Conservation (phyloP, 2,888 invertebrate genomes). For the Drosophila mimica region DNA sequence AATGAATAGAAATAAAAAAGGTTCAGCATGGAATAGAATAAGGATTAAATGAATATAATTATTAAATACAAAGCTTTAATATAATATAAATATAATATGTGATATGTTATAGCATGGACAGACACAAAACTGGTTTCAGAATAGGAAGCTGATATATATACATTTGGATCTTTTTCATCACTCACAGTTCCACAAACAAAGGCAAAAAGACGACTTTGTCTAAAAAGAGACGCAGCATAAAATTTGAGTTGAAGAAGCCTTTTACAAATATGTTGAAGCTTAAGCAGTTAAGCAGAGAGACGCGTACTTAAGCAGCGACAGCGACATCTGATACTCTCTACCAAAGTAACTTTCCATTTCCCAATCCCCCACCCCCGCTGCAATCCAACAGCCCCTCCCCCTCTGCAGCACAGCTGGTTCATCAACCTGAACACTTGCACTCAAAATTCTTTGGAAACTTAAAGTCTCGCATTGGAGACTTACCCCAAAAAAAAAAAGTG, state of each 20-base stretch:
- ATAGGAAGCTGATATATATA: not conserved
- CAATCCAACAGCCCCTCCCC: not conserved
- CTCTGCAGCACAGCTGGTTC: conserved; percentile 50
- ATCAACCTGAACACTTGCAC: conserved; percentile 67
- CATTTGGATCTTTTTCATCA: not conserved
- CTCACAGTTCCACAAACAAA: conserved; percentile 18
- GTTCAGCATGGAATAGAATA: not conserved
- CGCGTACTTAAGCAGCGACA: conserved; percentile 3
- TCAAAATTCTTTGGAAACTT: conserved; percentile 55
- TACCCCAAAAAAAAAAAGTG: conserved; percentile 24
- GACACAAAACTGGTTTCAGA: not conserved
- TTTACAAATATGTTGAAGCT: conserved; percentile 1
- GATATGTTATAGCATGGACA: not conserved
- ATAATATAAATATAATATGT: not conserved
- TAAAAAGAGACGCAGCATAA: not conserved
- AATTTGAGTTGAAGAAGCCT: conserved; percentile 21
- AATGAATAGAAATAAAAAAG: not conserved
- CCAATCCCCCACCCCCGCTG: not conserved
- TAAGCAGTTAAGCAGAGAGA: conserved; percentile 23
- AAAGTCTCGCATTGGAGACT: conserved; percentile 33
- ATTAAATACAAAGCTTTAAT: not conserved
- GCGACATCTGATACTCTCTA: conserved; percentile 23
- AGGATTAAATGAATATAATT: not conserved
- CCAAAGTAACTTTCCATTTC: not conserved
- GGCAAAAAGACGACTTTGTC: not conserved